phyloP scores from a whole-genome alignment of 2,888 invertebrate genomes.

The Pelosia muscerda region DNA sequence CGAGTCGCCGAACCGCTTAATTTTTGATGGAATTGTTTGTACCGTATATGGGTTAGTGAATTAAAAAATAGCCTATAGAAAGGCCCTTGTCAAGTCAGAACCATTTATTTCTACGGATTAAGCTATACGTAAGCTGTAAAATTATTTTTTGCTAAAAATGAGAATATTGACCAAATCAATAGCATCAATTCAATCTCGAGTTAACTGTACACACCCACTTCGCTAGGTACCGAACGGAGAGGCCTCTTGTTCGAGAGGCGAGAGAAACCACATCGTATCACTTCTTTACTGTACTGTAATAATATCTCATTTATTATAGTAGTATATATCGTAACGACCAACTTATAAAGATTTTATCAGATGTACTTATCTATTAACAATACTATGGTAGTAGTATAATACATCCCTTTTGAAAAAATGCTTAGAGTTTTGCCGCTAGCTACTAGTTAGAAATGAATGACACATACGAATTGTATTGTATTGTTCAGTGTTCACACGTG shows the following conservation, averaged over 20 bases:
- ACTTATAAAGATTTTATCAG: slow-evolving; percentile 3
- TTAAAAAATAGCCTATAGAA: neutral
- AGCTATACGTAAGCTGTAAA: neutral
- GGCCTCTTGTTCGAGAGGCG: too few species aligned
- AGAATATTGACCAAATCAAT: neutral
- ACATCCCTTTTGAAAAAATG: neutral
- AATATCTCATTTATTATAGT: neutral
- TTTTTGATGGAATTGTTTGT: too few species aligned
- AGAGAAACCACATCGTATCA: neutral
- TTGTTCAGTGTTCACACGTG: neutral
- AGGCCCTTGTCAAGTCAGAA: neutral
- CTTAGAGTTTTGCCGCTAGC: neutral
- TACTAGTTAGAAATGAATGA: neutral
- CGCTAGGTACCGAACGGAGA: neutral
- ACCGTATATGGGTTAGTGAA: too few species aligned
- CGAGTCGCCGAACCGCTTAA: too few species aligned
- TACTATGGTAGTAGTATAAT: neutral
- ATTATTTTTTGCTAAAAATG: neutral
- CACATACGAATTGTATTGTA: neutral
- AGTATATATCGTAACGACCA: slow-evolving; percentile 1
- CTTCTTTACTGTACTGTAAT: neutral
- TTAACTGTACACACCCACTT: neutral
- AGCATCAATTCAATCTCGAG: neutral
- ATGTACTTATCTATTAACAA: neutral
- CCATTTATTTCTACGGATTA: neutral